Base-by-base conservation (phyloP, 2,888 invertebrate genomes). In the Drosophila meridiana region DNA sequence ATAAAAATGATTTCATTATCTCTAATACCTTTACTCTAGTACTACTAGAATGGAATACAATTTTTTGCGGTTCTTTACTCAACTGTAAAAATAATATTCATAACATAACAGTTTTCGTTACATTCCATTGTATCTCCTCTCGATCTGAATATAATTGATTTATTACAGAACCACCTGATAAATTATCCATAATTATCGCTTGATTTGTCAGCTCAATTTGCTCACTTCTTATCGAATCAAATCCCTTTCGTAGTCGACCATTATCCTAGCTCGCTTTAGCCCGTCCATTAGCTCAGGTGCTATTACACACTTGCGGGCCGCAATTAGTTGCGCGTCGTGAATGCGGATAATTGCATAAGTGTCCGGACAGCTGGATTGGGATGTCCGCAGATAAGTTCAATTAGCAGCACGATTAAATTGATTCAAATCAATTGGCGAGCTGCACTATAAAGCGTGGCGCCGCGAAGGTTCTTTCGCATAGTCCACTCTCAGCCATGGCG, bases 351-450 rank as follows among this genome's bases (percentile, higher is more conserved):
- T 75, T 59, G 48, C n/a, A 9, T 62, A 47, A 60, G 38, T 61
- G 43, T 11, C 42, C 32, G 11, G 32, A 13, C 42, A 38, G 53
- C 7, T 38, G 2, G 28, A 55, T 26, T 55, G 28, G 36, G 1
- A 28, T 55, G 36, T 13, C 34, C 34, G 30, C 28, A 36, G 84
- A 87, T 86, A 75, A 74, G 56, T 30, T 32, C 53, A 69, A 75
- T 78, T 57, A 61, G 48, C 28, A 11, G 53, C 7, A 13, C 63
- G 50, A 80, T 83, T 86, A 67, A 69, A 52, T 67, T 69, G 60
- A 73, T 80, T 83, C 62, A 78, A 63, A 67, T 62, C 66, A 68
- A 83, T 87, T 77, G 73, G n/a, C 13, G 5, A 20, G 20, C 26
- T 42, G 34, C 36, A 60, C 59, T 70, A 73, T 76, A 77, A 79